Evolutionary conservation across 1,140 invertebrate genomes (phyloP), one percentile per base, ranked within the genome.

Genomic region (Zaprionus vittiger): DNA sequence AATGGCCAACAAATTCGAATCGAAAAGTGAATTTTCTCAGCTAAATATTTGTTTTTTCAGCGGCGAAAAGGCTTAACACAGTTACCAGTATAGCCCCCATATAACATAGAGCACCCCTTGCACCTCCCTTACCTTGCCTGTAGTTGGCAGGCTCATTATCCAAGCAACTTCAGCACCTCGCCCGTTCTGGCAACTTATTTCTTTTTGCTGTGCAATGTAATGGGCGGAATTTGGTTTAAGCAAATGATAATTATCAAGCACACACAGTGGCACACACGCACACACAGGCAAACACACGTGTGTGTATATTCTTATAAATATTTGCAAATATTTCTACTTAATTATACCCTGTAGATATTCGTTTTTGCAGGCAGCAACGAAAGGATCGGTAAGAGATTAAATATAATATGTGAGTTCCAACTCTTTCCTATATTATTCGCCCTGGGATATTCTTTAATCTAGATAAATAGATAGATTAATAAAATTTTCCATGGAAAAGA

Each of bases 1-100:
- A 87, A 87, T 87, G 83, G 80, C 67, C 71, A 87, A 87, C 84
- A 83, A 87, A 83, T 89, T 83, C 77, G 73, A 89, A 87, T 87
- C 80, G 83, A 76, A 86, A 77, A 68, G 64, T 83, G 80, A 87
- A 87, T 86, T 83, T 89, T 64, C 83, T 68, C 59, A 54, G 74
- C 55, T 55, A 77, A 70, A 73, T 79, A 56, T 77, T 77, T 73
- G 47, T 71, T 64, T 64, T 65, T 37, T 11, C 17, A 44, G 31
- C 49, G 38, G 59, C 41, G 28, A 69, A 47, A 64, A 75, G 52
- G 52, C 62, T 62, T 66, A 74, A 73, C 62, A 55, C 60, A 73
- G 34, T 41, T 37, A 56, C 28, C 41, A 14, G 20, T 7, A 38
- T 4, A 4, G 1, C 55, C 1, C 5, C 17, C 15, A 11, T 26